phyloP scores from a whole-genome alignment of 2,888 invertebrate genomes.

The Mythimna vitellina region DNA sequence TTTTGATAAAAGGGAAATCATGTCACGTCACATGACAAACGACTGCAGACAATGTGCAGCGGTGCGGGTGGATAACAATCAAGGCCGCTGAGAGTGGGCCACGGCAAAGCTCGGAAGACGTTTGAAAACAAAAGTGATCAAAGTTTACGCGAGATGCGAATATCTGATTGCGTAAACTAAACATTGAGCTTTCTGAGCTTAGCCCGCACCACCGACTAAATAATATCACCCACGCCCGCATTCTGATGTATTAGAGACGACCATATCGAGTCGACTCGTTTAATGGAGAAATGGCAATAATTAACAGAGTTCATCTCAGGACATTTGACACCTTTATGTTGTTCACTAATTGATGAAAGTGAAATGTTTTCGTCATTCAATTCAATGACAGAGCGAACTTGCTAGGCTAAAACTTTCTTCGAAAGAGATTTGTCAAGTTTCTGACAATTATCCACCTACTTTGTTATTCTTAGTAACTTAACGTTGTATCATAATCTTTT shows the following conservation, averaged over 20 bases:
- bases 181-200: slow-evolving; percentile 48
- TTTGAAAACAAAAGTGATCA: slow-evolving; percentile 87
- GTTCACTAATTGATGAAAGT: slow-evolving; percentile 67
- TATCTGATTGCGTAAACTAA: slow-evolving; percentile 72
- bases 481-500: slow-evolving; percentile 19
- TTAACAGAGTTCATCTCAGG: slow-evolving; percentile 62
- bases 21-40: slow-evolving; percentile 79
- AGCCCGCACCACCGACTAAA: slow-evolving; percentile 44
- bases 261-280: slow-evolving; percentile 39
- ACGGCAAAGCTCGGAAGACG: slow-evolving; percentile 70
- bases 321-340: slow-evolving; percentile 51
- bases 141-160: slow-evolving; percentile 77
- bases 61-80: slow-evolving; percentile 78
- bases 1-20: slow-evolving; percentile 85
- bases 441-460: slow-evolving; percentile 46
- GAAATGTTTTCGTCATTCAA: slow-evolving; percentile 61
- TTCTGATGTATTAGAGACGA: slow-evolving; percentile 52
- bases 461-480: slow-evolving; percentile 19
- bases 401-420: slow-evolving; percentile 61
- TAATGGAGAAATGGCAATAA: slow-evolving; percentile 58
- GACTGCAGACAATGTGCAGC: slow-evolving; percentile 79
- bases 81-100: slow-evolving; percentile 76
- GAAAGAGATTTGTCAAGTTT: slow-evolving; percentile 58
- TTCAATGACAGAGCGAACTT: slow-evolving; percentile 56
- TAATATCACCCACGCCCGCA: slow-evolving; percentile 65